Evolutionary conservation across 2,888 invertebrate genomes (phyloP), one percentile per base, ranked within the genome.

Genomic region (Glyphotaelius pellucidus): DNA sequence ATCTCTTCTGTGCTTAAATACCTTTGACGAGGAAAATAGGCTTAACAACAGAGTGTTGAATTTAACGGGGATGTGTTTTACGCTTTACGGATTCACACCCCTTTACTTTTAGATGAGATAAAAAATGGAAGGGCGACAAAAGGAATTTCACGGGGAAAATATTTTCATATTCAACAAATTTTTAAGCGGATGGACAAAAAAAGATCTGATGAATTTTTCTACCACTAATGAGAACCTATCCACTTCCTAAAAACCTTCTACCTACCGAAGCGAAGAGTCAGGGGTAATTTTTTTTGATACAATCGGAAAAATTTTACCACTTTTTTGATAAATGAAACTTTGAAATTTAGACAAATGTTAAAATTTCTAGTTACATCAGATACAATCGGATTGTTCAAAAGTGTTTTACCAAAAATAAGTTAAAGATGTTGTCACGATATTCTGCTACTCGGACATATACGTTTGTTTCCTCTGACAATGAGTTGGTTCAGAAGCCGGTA

Each of bases 161-260:
- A 86, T 86, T 86, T 86, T 86, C 42, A 86, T 86, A 90, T 80
- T 90, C 81, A 83, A 83, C 90, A 81, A 90, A 81, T 83, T 83
- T 83, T 38, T n/a, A 42, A 86, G 25, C 83, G 52, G 83, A 90
- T 83, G 83, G 31, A 83, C 25, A 90, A 90, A 90, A 83, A 83
- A 83, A 83, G 83, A 30, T 90, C 83, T 83, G 81, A 25, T 80
- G 32, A 80, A 86, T 38, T 86, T 86, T 86, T 86, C 30, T 15
- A 86, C 86, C 86, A 15, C 86, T 86, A 86, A 86, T 86, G 86
- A 25, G 52, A 67, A 25, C 67, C 25, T 9, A 67, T 25, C 25
- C 25, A 67, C 67, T 67, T 67, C 67, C 67, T 25, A n/a, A 67
- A 67, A 67, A 25, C 25, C 25, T 67, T 25, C 67, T n/a, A 67